phyloP scores from a whole-genome alignment of 2,888 invertebrate genomes.

The Eristalinus aeneus region DNA sequence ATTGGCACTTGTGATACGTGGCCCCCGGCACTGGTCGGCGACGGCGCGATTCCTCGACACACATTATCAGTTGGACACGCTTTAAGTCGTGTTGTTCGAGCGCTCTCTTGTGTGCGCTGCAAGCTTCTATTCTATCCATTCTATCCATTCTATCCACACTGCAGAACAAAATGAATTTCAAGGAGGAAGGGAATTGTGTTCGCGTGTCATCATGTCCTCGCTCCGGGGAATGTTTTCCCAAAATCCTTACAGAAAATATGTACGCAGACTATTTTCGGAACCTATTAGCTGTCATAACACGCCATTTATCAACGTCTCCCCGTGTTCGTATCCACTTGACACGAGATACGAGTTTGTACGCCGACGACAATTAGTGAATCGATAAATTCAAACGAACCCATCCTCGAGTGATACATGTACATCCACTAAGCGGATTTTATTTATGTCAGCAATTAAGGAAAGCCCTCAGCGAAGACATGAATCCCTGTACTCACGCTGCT shows the following conservation, averaged over 20 bases:
- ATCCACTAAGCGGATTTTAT: background rate
- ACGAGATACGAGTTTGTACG: background rate
- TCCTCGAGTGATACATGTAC: background rate
- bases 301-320: background rate
- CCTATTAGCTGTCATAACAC: background rate
- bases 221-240: background rate
- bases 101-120: background rate
- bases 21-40: background rate
- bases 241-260: background rate
- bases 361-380: background rate
- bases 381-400: background rate
- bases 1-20: background rate
- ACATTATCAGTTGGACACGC: background rate
- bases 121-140: background rate
- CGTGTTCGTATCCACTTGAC: background rate
- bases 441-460: conserved; percentile 19
- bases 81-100: background rate
- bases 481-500: background rate
- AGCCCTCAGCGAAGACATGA: background rate
- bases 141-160: background rate
- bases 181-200: background rate
- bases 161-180: background rate
- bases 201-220: background rate
- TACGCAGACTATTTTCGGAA: background rate
- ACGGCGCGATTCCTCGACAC: no score